Percentiles rank a stretch among this genome's conserved stretches.
phyloP scores from a whole-genome alignment of 2,888 invertebrate genomes.

The Drosophila pegasa region DNA sequence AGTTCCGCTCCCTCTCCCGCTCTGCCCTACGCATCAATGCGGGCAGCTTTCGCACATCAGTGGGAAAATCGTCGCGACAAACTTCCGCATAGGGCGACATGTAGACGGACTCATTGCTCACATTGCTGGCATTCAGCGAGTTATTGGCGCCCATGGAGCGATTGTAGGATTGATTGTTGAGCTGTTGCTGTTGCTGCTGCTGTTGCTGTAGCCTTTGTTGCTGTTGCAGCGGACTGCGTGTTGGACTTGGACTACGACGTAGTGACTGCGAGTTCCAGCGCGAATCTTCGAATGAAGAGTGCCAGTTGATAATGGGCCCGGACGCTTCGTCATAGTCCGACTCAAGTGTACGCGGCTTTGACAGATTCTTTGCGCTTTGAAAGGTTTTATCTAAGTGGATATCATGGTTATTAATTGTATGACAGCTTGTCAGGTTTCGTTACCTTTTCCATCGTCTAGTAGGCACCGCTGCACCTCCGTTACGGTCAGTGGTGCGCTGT shows the following conservation, averaged over 20 bases:
- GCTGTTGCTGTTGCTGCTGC: neutral
- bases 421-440: neutral
- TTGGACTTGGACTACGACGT: conserved; percentile 77
- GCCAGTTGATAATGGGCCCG: conserved; percentile 83
- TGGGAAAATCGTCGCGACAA: conserved; percentile 84
- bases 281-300: conserved; percentile 84
- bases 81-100: conserved; percentile 82
- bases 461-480: conserved; percentile 86
- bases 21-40: conserved; percentile 54
- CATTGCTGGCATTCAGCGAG: conserved; percentile 73
- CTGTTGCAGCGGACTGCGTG: conserved; percentile 55
- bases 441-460: conserved; percentile 85
- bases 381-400: conserved; percentile 79
- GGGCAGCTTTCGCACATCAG: conserved; percentile 85
- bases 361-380: conserved; percentile 39
- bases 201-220: neutral
- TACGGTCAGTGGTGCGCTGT: conserved; percentile 84
- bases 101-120: conserved; percentile 77
- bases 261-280: conserved; percentile 82
- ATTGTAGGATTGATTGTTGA: conserved; percentile 64
- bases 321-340: conserved; percentile 62
- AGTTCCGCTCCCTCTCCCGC: conserved; percentile 79
- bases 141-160: conserved; percentile 73
- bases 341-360: conserved; percentile 36
- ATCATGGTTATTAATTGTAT: neutral